Evolutionary conservation across 2,113 vertebrate species (phyloP).

Genomic region (Cyphomyrus plagiostoma): DNA sequence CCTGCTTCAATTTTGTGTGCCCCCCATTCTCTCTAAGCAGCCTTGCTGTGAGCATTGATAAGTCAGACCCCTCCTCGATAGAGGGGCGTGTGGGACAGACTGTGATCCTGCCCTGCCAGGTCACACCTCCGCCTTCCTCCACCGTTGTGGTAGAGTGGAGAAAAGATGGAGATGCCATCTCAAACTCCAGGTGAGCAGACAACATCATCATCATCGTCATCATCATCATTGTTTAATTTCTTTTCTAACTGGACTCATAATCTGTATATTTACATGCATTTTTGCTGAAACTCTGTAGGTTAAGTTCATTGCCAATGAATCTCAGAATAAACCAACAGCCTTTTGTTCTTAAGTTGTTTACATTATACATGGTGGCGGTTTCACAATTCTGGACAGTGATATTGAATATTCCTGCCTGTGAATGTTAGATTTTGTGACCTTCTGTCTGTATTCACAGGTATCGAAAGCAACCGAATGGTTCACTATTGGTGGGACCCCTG

Average conservation of each 20-base stretch:
- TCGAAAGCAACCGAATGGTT: slow-evolving; percentile 70
- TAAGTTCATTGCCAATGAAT: not conserved
- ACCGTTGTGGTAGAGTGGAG: slow-evolving; percentile 70
- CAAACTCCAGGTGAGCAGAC: slow-evolving; percentile 66
- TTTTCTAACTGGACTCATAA: not conserved
- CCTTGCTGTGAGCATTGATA: slow-evolving; percentile 64
- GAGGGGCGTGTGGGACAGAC: slow-evolving; percentile 70
- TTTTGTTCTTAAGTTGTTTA: not conserved
- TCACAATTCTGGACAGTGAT: not conserved
- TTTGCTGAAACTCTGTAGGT: not conserved
- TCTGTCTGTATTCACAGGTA: slow-evolving; percentile 56
- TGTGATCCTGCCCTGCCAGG: slow-evolving; percentile 73
- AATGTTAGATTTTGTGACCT: slow-evolving; percentile 1
- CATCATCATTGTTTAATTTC: not conserved
- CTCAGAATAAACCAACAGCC: not conserved
- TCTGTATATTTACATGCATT: not conserved
- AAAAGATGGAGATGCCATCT: slow-evolving; percentile 64
- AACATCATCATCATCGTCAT: no score
- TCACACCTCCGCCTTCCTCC: slow-evolving; percentile 49
- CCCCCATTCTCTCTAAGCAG: slow-evolving; percentile 39
- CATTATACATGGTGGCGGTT: not conserved
- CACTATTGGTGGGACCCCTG: slow-evolving; percentile 72
- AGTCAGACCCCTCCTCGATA: slow-evolving; percentile 63
- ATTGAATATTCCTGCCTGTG: not conserved
- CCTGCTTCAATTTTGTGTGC: slow-evolving; percentile 7